Percentiles rank a stretch among this genome's conserved stretches.
These are phyloP conservation scores for Lacerta agilis DNA, from an alignment of 2,797 vertebrate genomes.

Conservation along the genomic window DNA sequence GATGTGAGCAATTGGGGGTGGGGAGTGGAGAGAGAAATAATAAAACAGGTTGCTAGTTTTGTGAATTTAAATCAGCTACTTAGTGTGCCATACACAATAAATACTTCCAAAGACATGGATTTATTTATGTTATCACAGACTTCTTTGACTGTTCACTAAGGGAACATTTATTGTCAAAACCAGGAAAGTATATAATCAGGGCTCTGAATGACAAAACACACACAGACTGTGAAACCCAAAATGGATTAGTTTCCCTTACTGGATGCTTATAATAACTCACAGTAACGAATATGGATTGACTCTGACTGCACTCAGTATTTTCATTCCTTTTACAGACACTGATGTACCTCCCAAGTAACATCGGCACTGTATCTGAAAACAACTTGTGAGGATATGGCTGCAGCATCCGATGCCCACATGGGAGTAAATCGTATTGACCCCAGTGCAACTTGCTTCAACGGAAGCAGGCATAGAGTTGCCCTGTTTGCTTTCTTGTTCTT, in stretches of 20 bases:
- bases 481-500: not conserved
- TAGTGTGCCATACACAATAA: not conserved
- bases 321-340: not conserved
- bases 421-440: not conserved
- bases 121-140: constrained; percentile 15
- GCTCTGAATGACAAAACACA: not conserved
- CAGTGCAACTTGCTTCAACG: not conserved
- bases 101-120: not conserved
- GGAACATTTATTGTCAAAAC: not conserved
- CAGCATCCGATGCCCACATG: not conserved
- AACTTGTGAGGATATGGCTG: not conserved
- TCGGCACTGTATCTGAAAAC: not conserved
- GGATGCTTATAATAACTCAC: not conserved
- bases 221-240: not conserved
- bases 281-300: not conserved
- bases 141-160: not conserved
- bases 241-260: not conserved
- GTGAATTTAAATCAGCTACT: constrained; percentile 22
- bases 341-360: not conserved
- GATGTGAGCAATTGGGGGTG: not conserved
- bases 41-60: not conserved
- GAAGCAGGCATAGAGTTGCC: not conserved
- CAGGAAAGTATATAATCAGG: not conserved
- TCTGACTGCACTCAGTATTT: not conserved
- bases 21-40: not conserved